Conservation (phyloP, 2,888 invertebrate species). For the Sinhomidia bicolor region DNA sequence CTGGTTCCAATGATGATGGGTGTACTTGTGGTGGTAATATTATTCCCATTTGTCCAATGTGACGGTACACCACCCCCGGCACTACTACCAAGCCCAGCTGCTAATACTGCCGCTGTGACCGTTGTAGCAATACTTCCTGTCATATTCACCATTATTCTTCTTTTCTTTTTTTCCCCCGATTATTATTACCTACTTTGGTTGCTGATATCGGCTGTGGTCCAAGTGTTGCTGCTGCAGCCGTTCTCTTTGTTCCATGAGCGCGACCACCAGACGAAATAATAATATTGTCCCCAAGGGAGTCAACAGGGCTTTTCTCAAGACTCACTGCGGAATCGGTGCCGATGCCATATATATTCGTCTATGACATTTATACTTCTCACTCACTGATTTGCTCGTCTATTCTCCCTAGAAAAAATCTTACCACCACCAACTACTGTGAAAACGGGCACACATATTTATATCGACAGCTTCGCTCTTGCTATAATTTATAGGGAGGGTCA, state of each 20-base stretch:
- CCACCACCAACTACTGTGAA: constrained; percentile 21
- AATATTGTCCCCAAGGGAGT: constrained; percentile 62
- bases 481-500: constrained; percentile 64
- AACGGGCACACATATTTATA: neutral
- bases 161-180: constrained; percentile 30
- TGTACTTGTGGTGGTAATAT: constrained; percentile 56
- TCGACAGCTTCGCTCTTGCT: neutral
- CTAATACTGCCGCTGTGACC: constrained; percentile 51
- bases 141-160: constrained; percentile 72
- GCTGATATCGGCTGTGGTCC: constrained; percentile 2
- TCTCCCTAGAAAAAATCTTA: constrained; percentile 40
- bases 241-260: constrained; percentile 49
- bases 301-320: constrained; percentile 35
- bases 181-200: constrained; percentile 42
- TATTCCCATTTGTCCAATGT: constrained; percentile 63
- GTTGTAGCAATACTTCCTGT: constrained; percentile 61
- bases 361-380: constrained; percentile 46
- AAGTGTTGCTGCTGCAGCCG: constrained; percentile 1
- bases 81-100: constrained; percentile 57
- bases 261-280: constrained; percentile 55
- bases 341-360: neutral
- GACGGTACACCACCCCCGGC: constrained; percentile 40
- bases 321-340: neutral
- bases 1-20: constrained; percentile 50
- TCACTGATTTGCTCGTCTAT: neutral